phyloP scores from a whole-genome alignment of 2,113 vertebrate species.

The Pterocles orientalis region DNA sequence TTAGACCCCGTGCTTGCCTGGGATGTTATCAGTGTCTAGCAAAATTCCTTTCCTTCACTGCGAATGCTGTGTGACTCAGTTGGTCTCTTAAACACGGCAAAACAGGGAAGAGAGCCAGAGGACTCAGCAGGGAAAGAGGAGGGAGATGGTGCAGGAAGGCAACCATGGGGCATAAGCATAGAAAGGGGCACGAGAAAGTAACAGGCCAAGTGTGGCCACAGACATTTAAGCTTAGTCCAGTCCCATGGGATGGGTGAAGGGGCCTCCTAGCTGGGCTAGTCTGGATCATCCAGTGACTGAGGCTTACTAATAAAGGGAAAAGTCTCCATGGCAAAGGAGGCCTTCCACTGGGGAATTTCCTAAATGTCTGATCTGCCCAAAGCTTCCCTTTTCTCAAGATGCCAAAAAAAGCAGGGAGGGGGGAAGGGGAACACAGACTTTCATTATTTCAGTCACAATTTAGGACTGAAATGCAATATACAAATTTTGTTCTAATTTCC shows the following conservation, averaged over 20 bases:
- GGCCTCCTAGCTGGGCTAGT: neutral
- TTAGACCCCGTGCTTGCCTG: neutral
- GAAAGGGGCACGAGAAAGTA: neutral
- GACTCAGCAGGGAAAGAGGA: neutral
- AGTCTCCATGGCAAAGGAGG: conserved; percentile 1
- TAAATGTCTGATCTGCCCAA: conserved; percentile 16
- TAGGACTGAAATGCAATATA: neutral
- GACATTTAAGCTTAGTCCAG: neutral
- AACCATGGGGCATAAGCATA: rapidly evolving
- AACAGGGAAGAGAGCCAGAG: neutral
- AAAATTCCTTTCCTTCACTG: neutral
- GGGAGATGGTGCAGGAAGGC: neutral
- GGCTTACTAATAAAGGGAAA: conserved; percentile 21
- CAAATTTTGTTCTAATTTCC: conserved; percentile 17
- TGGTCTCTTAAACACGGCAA: neutral
- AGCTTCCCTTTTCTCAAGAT: conserved; percentile 62
- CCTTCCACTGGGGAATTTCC: conserved; percentile 64
- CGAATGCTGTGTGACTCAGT: neutral
- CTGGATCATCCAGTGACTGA: neutral
- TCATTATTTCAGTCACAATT: conserved; percentile 9
- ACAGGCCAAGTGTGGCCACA: rapidly evolving
- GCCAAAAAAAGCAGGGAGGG: conserved; percentile 26
- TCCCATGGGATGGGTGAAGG: neutral
- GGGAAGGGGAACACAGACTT: conserved; percentile 8
- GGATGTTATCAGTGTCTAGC: neutral